A percentile compares a stretch with the other conserved stretches of the same genome.
phyloP scores from a whole-genome alignment of 2,888 invertebrate genomes.

The Perdita meconis region DNA sequence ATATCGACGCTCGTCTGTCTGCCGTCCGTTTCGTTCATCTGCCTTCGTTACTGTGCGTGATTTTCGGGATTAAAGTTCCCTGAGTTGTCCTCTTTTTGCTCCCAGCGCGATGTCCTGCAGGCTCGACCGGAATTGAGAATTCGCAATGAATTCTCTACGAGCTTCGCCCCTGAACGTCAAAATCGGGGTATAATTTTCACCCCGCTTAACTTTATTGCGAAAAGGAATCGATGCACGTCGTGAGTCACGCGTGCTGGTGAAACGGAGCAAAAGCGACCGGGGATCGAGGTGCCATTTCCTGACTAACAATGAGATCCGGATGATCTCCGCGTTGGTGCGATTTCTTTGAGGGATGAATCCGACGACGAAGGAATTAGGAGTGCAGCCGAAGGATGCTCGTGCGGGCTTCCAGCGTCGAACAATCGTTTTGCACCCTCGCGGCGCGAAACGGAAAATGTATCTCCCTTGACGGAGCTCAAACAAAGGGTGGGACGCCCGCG shows the following conservation, averaged over 20 bases:
- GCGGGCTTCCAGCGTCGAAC: slow-evolving; percentile 69
- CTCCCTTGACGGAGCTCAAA: slow-evolving; percentile 80
- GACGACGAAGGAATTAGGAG: slow-evolving; percentile 51
- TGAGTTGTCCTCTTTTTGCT: too few species aligned
- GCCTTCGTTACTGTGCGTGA: not conserved
- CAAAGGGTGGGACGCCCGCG: slow-evolving; percentile 78
- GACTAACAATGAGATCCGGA: slow-evolving; percentile 53
- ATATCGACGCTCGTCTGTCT: not conserved
- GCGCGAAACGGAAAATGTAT: slow-evolving; percentile 80
- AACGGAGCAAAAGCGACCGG: slow-evolving; percentile 45
- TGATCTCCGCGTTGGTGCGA: slow-evolving; percentile 46
- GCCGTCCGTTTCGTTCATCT: not conserved
- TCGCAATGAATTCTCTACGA: too few species aligned
- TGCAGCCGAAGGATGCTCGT: slow-evolving; percentile 64
- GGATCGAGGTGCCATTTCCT: slow-evolving; percentile 39
- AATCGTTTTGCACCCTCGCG: slow-evolving; percentile 77
- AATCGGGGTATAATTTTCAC: slow-evolving; percentile 7
- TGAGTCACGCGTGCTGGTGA: slow-evolving; percentile 28
- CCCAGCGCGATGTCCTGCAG: too few species aligned
- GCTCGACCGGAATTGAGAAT: not conserved
- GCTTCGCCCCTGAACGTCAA: too few species aligned
- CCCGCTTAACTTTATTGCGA: not conserved
- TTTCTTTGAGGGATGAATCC: slow-evolving; percentile 57
- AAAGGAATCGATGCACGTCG: not conserved
- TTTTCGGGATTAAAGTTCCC: not conserved